Percentiles rank a stretch among this genome's conserved stretches.
Conservation (phyloP, 2,797 vertebrate species). For the Vultur gryphus region DNA sequence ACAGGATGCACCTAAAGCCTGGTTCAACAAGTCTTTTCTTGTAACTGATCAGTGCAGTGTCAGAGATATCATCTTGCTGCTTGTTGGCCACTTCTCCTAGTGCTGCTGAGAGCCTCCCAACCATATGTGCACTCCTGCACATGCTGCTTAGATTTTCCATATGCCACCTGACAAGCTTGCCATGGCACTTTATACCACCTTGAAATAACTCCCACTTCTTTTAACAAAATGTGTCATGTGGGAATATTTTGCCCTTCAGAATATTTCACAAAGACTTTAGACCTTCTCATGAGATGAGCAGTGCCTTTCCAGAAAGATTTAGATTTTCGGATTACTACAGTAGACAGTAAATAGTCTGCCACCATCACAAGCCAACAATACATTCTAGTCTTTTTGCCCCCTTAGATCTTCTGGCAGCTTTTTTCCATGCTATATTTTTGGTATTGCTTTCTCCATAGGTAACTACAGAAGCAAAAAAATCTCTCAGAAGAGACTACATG, state of each 20-base stretch:
- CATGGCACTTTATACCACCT: not conserved
- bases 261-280: not conserved
- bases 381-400: not conserved
- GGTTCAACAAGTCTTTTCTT: not conserved
- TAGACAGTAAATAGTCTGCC: not conserved
- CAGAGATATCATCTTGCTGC: not conserved
- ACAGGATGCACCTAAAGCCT: not conserved
- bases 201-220: conserved; percentile 21
- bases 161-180: conserved; percentile 37
- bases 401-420: not conserved
- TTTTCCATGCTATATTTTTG: not conserved
- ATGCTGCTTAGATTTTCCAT: not conserved
- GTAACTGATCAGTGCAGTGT: not conserved
- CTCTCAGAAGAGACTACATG: not conserved
- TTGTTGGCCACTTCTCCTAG: not conserved
- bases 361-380: not conserved
- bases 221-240: not conserved
- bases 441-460: not conserved
- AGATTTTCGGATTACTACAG: not conserved
- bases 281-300: not conserved
- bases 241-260: not conserved
- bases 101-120: not conserved
- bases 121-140: conserved; percentile 13
- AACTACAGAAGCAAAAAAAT: not conserved
- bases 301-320: not conserved